phyloP scores from a whole-genome alignment of 1,140 invertebrate species.

The Zaprionus ghesquierei region DNA sequence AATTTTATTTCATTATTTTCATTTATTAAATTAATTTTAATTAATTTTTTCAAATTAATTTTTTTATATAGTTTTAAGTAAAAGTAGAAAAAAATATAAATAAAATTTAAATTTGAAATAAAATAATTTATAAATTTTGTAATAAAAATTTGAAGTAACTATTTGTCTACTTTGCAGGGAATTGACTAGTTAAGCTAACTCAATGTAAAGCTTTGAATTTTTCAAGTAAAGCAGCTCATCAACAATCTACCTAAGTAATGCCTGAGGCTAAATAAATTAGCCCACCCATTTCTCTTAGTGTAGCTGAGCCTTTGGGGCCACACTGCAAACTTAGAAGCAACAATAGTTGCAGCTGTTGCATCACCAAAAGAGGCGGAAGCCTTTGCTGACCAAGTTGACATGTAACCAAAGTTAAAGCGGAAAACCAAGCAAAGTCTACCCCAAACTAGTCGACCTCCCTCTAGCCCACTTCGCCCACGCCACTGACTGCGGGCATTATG shows the following conservation, averaged over 20 bases:
- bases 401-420: slow-evolving; percentile 62
- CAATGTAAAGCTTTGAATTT: neutral
- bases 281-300: neutral
- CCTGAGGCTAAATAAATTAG: neutral
- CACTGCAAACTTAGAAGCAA: slow-evolving; percentile 45
- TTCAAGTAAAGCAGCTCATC: too few species aligned
- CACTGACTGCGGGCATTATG: slow-evolving; percentile 8
- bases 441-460: neutral
- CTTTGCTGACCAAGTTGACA: slow-evolving; percentile 62
- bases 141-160: too few species aligned
- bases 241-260: too few species aligned
- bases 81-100: too few species aligned
- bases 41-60: too few species aligned
- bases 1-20: too few species aligned
- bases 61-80: too few species aligned
- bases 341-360: slow-evolving; percentile 57
- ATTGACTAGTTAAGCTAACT: neutral
- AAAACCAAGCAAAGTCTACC: slow-evolving; percentile 51
- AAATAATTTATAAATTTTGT: too few species aligned
- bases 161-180: neutral
- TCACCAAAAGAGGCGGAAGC: slow-evolving; percentile 29
- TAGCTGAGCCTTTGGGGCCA: neutral
- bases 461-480: neutral
- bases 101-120: too few species aligned
- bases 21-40: too few species aligned